Evolutionary conservation across 2,888 invertebrate species (phyloP), one percentile per base, ranked within the genome.

Genomic region (Calameuta pallipes): DNA sequence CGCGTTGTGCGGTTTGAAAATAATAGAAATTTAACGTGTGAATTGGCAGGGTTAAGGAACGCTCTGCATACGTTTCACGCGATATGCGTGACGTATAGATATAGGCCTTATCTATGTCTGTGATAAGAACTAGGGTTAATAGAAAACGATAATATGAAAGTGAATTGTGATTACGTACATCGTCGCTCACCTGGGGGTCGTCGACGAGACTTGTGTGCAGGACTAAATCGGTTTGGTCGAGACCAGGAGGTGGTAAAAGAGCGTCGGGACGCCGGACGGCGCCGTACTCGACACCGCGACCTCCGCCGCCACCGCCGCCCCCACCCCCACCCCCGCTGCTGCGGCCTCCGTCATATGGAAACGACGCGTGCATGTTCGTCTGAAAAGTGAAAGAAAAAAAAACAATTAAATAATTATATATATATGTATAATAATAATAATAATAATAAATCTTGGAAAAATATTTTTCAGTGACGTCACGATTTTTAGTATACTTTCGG

Each of bases 321-420:
- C 92, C 92, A 12, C 36, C 36, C 75, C 90, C 89, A 0, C 90
- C 90, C 73, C 89, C 89, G 76, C 92, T 89, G 78, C 91, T 91
- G 75, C 92, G 90, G 78, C 92, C 90, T 81, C 91, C 89, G 85
- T 93, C 92, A 86, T 93, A 93, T 31, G 92, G 92, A 88, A 92
- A 92, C 79, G 92, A 92, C 80, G 92, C 91, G 88, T 93, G 92
- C 92, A 92, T 92, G 83, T 92, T 92, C 84, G 92, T 91, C 92
- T 92, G 90, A 76, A 91, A 90, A 37, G 81, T 76, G 80, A 75
- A 77, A 34, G 37, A 37, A 74, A 36, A 3, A 3, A 36, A 36
- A 12, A 36, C 11, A 35, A 12, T 36, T 36, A 3, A 3, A 3
- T 36, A 36, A 36, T 12, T 36, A 15, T 15, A 37, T 4, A 13